Evolutionary conservation across 2,888 invertebrate genomes (phyloP).

Genomic region (Lacanobia oleracea): DNA sequence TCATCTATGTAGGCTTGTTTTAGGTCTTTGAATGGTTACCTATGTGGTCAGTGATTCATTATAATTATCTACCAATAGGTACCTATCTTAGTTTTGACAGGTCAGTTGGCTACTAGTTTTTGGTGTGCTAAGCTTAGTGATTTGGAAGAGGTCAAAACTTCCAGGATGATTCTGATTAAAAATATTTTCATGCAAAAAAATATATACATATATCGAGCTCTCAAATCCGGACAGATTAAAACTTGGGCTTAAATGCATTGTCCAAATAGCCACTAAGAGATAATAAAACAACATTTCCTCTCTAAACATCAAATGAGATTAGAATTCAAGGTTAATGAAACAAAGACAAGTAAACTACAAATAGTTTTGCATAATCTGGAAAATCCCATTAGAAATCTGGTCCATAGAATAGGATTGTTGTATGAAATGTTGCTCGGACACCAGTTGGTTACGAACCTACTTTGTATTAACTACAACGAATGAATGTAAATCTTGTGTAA

Average conservation of each 20-base stretch:
- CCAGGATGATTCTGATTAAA: background rate
- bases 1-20: conserved; percentile 22
- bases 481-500: conserved; percentile 57
- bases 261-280: conserved; percentile 23
- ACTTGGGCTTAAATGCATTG: conserved; percentile 2
- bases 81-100: background rate
- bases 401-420: conserved; percentile 51
- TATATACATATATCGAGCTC: background rate
- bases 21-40: conserved; percentile 16
- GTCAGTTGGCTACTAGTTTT: background rate
- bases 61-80: background rate
- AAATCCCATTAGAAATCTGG: conserved; percentile 58
- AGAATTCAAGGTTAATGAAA: conserved; percentile 63
- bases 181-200: background rate
- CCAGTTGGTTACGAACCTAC: conserved; percentile 28
- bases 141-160: background rate
- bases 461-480: conserved; percentile 42
- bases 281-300: conserved; percentile 48
- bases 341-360: conserved; percentile 53
- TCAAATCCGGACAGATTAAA: conserved; percentile 9
- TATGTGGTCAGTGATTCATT: background rate
- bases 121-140: background rate
- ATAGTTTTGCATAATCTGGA: conserved; percentile 63
- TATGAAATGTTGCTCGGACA: conserved; percentile 49
- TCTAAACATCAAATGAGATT: conserved; percentile 55